These are phyloP conservation scores for Mionectes macconnelli DNA, from an alignment of 2,113 vertebrate species.

Conservation along the genomic window DNA sequence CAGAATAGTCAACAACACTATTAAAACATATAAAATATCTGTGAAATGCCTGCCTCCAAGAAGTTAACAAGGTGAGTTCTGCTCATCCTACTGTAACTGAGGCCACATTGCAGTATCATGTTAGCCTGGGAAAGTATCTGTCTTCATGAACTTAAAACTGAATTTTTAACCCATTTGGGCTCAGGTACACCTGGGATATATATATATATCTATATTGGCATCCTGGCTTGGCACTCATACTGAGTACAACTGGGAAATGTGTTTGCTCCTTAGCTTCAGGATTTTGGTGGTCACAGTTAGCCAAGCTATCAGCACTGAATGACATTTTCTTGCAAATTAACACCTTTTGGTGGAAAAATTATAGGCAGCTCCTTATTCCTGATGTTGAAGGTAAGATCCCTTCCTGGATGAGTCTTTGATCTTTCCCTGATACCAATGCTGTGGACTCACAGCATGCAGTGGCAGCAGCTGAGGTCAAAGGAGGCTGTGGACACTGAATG, in stretches of 20 bases:
- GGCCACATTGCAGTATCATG: neutral
- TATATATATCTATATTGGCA: neutral
- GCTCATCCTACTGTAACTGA: neutral
- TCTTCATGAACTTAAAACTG: neutral
- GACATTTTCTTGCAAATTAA: neutral
- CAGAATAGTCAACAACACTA: neutral
- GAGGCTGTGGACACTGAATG: neutral
- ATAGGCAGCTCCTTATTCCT: neutral
- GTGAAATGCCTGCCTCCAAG: neutral
- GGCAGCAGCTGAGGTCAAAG: neutral
- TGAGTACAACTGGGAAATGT: neutral
- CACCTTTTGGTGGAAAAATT: neutral
- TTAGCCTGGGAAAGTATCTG: neutral
- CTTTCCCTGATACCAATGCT: neutral
- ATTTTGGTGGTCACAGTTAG: neutral
- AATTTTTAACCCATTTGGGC: neutral
- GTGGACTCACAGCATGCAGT: neutral
- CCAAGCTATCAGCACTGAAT: neutral
- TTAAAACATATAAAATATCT: slow-evolving; percentile 10
- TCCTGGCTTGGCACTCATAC: neutral
- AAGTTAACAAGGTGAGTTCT: neutral
- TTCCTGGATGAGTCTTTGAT: neutral
- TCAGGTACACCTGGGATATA: neutral
- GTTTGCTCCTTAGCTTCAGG: neutral
- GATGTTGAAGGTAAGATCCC: neutral